phyloP scores from a whole-genome alignment of 2,113 vertebrate species.

The Malaclemys terrapin region DNA sequence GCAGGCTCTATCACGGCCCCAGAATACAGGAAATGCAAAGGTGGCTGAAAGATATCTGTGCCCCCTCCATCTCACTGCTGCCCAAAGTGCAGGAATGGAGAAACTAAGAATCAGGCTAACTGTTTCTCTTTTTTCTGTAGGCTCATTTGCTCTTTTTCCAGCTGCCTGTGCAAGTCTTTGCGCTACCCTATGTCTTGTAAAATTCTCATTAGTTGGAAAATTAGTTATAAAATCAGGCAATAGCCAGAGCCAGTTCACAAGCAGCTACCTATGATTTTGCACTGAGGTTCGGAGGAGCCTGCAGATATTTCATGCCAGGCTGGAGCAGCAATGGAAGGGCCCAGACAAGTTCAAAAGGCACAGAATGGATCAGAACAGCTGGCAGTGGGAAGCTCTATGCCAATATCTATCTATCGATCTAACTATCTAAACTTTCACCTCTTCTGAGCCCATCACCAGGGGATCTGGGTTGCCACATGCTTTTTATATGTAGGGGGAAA shows the following conservation, averaged over 20 bases:
- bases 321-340: not conserved
- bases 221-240: not conserved
- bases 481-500: accelerated
- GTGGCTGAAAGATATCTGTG: not conserved
- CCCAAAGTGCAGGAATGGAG: not conserved
- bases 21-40: not conserved
- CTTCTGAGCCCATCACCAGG: not conserved
- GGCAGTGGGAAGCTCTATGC: not conserved
- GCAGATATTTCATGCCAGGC: not conserved
- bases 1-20: accelerated
- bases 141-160: not conserved
- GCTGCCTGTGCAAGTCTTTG: not conserved
- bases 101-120: not conserved
- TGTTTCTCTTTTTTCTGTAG: not conserved
- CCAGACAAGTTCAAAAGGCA: not conserved
- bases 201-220: not conserved
- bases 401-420: accelerated
- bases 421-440: not conserved
- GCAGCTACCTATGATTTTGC: not conserved
- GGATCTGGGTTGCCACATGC: accelerated
- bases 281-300: not conserved
- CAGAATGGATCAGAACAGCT: conserved; percentile 31
- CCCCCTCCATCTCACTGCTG: not conserved
- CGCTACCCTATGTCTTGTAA: not conserved
- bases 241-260: not conserved